Conservation (phyloP, 2,888 invertebrate species). For the Drosophila rellima region DNA sequence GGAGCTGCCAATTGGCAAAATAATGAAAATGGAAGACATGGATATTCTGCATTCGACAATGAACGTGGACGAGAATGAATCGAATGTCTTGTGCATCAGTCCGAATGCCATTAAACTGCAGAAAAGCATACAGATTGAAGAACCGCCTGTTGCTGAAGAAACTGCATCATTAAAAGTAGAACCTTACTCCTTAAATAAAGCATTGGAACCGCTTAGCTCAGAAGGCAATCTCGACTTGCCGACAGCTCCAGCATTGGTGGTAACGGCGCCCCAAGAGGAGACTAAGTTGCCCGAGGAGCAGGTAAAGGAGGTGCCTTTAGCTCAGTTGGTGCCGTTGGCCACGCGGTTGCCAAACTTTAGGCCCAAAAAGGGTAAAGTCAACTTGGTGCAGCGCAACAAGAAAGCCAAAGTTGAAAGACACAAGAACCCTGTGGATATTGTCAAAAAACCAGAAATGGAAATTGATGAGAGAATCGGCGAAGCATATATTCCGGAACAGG, state of each 20-base stretch:
- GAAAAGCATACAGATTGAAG: constrained; percentile 13
- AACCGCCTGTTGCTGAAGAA: background rate
- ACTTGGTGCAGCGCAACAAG: constrained; percentile 78
- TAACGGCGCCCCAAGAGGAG: constrained; percentile 4
- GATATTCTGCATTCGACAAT: constrained; percentile 70
- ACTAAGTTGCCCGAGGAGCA: background rate
- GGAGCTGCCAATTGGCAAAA: constrained; percentile 68
- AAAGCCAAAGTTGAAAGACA: constrained; percentile 23
- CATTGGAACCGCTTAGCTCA: background rate
- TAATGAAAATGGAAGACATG: constrained; percentile 65
- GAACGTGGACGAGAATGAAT: constrained; percentile 52
- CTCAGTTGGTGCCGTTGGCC: background rate
- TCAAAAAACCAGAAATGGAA: background rate
- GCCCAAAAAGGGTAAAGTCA: constrained; percentile 77
- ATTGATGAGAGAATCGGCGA: background rate
- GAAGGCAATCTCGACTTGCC: background rate
- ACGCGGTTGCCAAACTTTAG: constrained; percentile 38
- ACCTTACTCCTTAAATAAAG: background rate
- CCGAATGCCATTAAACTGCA: constrained; percentile 63
- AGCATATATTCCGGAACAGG: background rate
- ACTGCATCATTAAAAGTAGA: background rate
- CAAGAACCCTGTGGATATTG: background rate
- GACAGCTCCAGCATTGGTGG: constrained; percentile 13
- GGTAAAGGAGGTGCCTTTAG: background rate
- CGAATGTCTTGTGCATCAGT: constrained; percentile 67